Base-by-base conservation (phyloP, 2,113 vertebrate species). In the Elanoides forficatus region DNA sequence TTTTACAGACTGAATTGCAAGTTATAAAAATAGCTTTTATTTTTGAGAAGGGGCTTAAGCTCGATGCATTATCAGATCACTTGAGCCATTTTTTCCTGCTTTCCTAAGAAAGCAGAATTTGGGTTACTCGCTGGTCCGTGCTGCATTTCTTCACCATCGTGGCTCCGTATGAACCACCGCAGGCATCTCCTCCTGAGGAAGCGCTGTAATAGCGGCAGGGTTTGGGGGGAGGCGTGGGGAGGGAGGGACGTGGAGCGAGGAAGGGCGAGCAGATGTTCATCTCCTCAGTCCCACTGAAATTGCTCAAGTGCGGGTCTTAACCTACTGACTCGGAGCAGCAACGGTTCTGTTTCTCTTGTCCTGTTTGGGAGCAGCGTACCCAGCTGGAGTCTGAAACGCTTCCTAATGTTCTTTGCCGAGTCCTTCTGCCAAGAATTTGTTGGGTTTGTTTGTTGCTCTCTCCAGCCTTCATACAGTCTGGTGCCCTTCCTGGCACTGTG, bases 321-420 rank as follows among this genome's bases (percentile, higher is more conserved):
- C 60, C 65, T 94, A 14, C 34, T 75, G 91, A 85, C 52, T 87
- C 60, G 36, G 53, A 58, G 60, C 56, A 67, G 76, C 25, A 40
- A 27, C 19, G 27, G 50, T 86, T 87, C 34, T 67, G 47, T 0
- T 7, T 84, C 83, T 55, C 56, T 53, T 95, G 70, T 68, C 73
- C 22, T 79, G 3, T 84, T 63, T 18, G 56, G 19, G 70, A 85
- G 48, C 70, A 52, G 56, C 60, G 10, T 60, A 38, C 48, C 38
- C 91, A 87, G 81, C 73, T 93, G 95, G 56, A 87, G 89, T 96
- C 95, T 95, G 63, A 94, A 89, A 47, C 47, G 20, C 81, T 96
- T 96, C 91, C 93, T 85, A 36, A 80, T 38, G 34, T 74, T 84
- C 56, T 88, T 86, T 6, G 2, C 63, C 0, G 34, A 86, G 70